A percentile compares a stretch with the other conserved stretches of the same genome.
phyloP scores from a whole-genome alignment of 2,888 invertebrate genomes.

The Agrochola litura region DNA sequence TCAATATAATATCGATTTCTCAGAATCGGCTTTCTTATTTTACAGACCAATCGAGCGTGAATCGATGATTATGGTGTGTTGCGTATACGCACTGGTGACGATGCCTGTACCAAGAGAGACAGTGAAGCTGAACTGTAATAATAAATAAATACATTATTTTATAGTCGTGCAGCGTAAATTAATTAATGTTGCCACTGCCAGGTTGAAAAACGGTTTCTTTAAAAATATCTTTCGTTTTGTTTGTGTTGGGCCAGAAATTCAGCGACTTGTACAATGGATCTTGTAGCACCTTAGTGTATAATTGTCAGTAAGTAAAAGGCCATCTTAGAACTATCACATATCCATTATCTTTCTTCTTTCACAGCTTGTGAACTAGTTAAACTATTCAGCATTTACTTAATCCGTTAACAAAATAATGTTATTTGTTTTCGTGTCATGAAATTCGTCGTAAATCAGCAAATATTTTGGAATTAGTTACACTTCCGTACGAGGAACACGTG shows the following conservation, averaged over 20 bases:
- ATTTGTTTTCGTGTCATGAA: conserved; percentile 19
- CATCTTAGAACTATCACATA: neutral
- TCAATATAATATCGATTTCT: conserved; percentile 55
- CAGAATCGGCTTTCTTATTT: conserved; percentile 65
- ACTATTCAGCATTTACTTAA: neutral
- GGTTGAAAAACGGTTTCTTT: neutral
- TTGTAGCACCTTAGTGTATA: neutral
- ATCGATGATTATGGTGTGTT: conserved; percentile 49
- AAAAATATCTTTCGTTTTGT: neutral
- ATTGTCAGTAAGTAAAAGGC: neutral
- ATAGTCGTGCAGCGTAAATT: neutral
- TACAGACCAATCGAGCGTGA: conserved; percentile 61
- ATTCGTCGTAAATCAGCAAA: conserved; percentile 43
- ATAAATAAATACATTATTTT: neutral
- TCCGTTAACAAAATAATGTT: conserved; percentile 15
- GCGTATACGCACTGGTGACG: conserved; percentile 42
- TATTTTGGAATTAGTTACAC: conserved; percentile 31
- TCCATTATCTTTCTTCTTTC: neutral
- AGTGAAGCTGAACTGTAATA: neutral
- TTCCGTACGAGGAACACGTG: conserved; percentile 39
- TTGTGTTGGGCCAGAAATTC: neutral
- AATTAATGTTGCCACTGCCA: neutral
- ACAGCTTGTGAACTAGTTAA: neutral
- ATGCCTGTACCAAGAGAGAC: conserved; percentile 10
- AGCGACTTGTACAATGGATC: neutral